These are phyloP conservation scores for Cosmia trapezina DNA, from an alignment of 2,888 invertebrate genomes.

Conservation along the genomic window DNA sequence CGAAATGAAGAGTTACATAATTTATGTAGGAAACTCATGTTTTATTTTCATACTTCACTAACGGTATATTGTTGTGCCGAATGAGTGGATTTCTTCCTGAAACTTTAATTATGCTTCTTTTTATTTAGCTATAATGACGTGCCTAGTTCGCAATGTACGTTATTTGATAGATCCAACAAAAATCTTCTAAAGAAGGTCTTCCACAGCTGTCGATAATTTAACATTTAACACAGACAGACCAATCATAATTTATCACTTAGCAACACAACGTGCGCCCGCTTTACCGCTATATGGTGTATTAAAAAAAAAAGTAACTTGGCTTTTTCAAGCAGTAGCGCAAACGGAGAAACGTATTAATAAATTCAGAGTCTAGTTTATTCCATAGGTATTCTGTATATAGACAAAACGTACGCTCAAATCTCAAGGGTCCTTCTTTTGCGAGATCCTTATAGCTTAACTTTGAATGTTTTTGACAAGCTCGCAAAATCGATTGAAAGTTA, in stretches of 20 bases:
- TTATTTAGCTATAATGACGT: too few species aligned
- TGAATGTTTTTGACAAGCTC: conserved; percentile 33
- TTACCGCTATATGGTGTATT: too few species aligned
- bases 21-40: neutral
- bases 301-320: neutral
- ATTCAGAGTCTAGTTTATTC: conserved; percentile 13
- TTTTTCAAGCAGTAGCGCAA: neutral
- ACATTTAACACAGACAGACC: neutral
- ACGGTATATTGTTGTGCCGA: neutral
- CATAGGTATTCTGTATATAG: conserved; percentile 27
- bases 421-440: conserved; percentile 30
- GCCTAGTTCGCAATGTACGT: neutral
- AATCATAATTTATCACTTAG: conserved; percentile 12
- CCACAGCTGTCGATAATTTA: too few species aligned
- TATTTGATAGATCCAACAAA: neutral
- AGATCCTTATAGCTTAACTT: conserved; percentile 4
- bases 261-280: too few species aligned
- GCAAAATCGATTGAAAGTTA: conserved; percentile 30
- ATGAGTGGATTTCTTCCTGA: neutral
- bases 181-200: neutral
- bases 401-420: conserved; percentile 41
- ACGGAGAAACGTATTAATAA: neutral
- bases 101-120: neutral
- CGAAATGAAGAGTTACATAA: neutral
- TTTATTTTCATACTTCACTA: neutral